phyloP scores from a whole-genome alignment of 2,888 invertebrate species.

The Cryptus viduatorius region DNA sequence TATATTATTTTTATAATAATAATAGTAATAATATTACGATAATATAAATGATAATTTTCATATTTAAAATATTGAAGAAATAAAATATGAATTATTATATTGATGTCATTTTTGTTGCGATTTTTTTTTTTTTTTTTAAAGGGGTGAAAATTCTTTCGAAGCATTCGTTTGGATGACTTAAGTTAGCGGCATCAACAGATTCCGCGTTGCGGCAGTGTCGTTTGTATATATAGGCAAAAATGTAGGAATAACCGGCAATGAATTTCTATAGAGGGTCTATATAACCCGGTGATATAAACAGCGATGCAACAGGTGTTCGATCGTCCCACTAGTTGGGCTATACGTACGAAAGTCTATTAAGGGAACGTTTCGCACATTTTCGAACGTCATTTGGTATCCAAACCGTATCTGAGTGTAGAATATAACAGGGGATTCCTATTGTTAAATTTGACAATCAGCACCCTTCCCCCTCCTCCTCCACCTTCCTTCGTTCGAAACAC shows the following conservation, averaged over 20 bases:
- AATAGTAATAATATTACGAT: background rate
- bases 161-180: background rate
- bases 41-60: background rate
- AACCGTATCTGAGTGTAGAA: background rate
- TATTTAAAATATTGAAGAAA: background rate
- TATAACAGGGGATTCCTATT: background rate
- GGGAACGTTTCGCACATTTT: slow-evolving; percentile 15
- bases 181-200: background rate
- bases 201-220: background rate
- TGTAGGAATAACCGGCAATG: background rate
- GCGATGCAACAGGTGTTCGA: slow-evolving; percentile 30
- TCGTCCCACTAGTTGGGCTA: background rate
- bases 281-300: background rate
- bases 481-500: no score
- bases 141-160: no score
- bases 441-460: background rate
- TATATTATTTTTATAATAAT: no score
- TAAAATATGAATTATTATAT: background rate
- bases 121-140: no score
- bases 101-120: no score
- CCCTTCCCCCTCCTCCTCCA: no score
- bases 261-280: slow-evolving; percentile 8
- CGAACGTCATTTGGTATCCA: background rate
- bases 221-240: background rate
- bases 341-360: slow-evolving; percentile 28